Evolutionary conservation across 2,797 vertebrate genomes (phyloP), one percentile per base, ranked within the genome.

Genomic region (Tragelaphus eurycerus): DNA sequence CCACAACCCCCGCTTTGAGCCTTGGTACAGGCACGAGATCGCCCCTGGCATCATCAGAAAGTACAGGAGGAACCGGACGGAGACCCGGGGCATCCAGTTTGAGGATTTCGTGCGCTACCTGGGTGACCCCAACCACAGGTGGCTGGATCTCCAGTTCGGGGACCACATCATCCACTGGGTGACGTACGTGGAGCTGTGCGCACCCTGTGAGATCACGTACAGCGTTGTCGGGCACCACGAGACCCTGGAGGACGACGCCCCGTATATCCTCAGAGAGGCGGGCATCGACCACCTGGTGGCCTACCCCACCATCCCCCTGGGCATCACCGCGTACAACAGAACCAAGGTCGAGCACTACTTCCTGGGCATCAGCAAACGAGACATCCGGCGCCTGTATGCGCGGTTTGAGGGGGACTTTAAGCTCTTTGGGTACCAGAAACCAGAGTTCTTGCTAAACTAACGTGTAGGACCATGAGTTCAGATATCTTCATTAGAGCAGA

Each of bases 81-180:
- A 99, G 93, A 98, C 98, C 86, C 98, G 99, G 2, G 99, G 99
- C 62, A 99, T 99, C 90, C 99, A 99, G 97, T 99, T 99, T 16
- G 99, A 99, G 96, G 99, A 99, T 96, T 99, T 99, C 60, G 99
- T 99, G 60, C 99, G 99, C n/a, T 99, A 99, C 93, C 94, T 99
- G 92, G 99, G 99, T 0, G 99, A 99, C 43, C 99, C 99, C 0
- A 99, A 99, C 52, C 99, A 99, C 21, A 99, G 98, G 0, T 99
- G 99, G 96, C 98, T 99, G 97, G 99, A 99, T 98, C 98, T 99
- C 29, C 99, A 99, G 98, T 99, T 99, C 46, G 99, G 99, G 1
- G 99, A 99, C 90, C 99, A 99, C 98, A 99, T 99, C 79, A 99
- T 99, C 97, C 99, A 99, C 98, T 99, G 99, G 99, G 98, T 99